Evolutionary conservation across 2,113 vertebrate genomes (phyloP).

Genomic region (Cottus gobio): DNA sequence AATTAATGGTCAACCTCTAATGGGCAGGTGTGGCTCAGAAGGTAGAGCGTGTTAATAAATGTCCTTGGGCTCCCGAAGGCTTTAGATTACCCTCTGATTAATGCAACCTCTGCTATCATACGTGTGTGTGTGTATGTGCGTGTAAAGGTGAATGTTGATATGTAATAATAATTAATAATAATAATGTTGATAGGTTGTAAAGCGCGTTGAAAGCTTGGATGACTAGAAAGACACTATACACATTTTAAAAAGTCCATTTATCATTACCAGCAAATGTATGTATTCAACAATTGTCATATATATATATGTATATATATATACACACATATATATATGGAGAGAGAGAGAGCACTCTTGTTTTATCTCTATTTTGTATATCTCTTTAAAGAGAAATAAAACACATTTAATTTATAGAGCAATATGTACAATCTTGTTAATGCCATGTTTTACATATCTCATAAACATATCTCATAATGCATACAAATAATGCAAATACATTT

Average conservation of each 20-base stretch:
- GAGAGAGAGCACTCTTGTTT: no score
- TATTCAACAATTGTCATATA: not conserved
- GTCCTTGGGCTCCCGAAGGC: not conserved
- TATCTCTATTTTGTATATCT: not conserved
- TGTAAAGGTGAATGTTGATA: not conserved
- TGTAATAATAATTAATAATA: not conserved
- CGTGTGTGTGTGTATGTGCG: no score
- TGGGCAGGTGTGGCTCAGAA: not conserved
- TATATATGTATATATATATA: not conserved
- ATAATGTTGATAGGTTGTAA: not conserved
- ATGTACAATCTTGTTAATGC: not conserved
- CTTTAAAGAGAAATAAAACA: conserved; percentile 1
- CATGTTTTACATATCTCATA: not conserved
- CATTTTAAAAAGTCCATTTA: no score
- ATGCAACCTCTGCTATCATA: not conserved
- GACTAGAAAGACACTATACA: not conserved
- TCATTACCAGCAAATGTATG: not conserved
- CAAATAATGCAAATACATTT: not conserved
- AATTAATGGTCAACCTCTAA: not conserved
- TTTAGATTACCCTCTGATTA: not conserved
- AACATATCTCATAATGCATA: not conserved
- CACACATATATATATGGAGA: no score
- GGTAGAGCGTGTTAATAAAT: not conserved
- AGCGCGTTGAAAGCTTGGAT: not conserved
- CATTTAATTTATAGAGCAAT: not conserved